A percentile compares a stretch with the other conserved stretches of the same genome.
Conservation (phyloP, 2,888 invertebrate genomes). For the Lithophane socia region DNA sequence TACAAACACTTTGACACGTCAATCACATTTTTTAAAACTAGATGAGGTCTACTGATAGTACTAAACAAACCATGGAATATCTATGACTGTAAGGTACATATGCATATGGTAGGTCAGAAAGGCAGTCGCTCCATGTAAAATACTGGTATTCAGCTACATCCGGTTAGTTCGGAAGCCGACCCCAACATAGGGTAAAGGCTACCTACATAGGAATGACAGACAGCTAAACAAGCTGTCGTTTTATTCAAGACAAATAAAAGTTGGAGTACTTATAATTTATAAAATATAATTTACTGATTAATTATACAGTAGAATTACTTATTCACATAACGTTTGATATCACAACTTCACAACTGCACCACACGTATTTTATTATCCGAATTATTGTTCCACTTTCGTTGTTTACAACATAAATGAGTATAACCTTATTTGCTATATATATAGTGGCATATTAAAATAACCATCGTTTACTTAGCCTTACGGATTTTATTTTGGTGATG, state of each 20-base stretch:
- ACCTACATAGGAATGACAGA: not conserved
- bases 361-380: constrained; percentile 31
- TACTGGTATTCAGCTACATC: not conserved
- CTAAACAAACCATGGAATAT: constrained; percentile 19
- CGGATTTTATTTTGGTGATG: constrained; percentile 77
- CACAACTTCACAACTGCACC: constrained; percentile 60
- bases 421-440: constrained; percentile 21
- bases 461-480: constrained; percentile 72
- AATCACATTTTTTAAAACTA: too few species aligned
- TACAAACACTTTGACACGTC: too few species aligned
- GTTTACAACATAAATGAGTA: constrained; percentile 39
- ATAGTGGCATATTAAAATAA: constrained; percentile 56
- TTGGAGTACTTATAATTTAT: constrained; percentile 18
- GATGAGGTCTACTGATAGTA: constrained; percentile 45
- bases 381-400: constrained; percentile 41
- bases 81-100: not conserved
- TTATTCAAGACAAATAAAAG: constrained; percentile 31
- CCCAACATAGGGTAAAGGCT: not conserved
- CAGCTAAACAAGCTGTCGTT: not conserved
- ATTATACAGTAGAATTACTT: constrained; percentile 46
- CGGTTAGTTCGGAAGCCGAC: not conserved
- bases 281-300: constrained; percentile 62
- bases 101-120: not conserved
- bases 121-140: not conserved
- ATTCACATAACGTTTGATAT: constrained; percentile 52